Conservation (phyloP, 2,797 vertebrate genomes). For the Pterois miles region DNA sequence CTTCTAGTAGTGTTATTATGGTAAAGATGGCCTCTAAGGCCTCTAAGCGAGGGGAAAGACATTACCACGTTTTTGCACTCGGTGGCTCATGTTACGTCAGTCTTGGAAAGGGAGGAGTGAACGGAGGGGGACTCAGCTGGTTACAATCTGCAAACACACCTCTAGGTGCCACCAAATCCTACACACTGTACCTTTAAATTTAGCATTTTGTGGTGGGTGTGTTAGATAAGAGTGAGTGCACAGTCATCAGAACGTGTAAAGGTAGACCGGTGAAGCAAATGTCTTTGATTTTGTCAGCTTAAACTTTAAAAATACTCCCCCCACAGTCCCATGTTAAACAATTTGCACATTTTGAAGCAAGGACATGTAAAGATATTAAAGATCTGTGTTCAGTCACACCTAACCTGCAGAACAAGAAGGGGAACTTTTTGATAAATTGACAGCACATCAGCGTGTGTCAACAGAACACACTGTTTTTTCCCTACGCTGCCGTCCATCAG, state of each 20-base stretch:
- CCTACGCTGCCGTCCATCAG: background rate
- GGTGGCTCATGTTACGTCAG: too few species aligned
- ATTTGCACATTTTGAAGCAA: background rate
- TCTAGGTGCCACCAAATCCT: too few species aligned
- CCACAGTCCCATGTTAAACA: background rate
- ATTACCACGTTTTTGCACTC: too few species aligned
- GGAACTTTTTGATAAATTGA: fast-evolving
- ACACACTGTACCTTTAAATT: background rate
- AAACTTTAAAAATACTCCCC: background rate
- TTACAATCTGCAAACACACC: too few species aligned
- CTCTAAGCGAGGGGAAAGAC: too few species aligned
- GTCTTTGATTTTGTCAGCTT: background rate
- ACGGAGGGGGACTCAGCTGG: too few species aligned
- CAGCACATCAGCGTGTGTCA: too few species aligned
- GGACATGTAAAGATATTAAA: background rate
- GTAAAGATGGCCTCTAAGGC: too few species aligned
- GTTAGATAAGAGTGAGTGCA: background rate
- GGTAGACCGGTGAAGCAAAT: background rate
- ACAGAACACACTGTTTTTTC: background rate
- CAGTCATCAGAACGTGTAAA: background rate
- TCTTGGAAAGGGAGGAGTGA: too few species aligned
- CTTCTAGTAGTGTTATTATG: too few species aligned
- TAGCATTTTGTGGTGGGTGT: background rate
- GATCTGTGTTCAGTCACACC: background rate
- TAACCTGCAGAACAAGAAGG: background rate